A percentile compares a stretch with the other conserved stretches of the same genome.
phyloP scores from a whole-genome alignment of 2,888 invertebrate genomes.

The Tipula vernalis region DNA sequence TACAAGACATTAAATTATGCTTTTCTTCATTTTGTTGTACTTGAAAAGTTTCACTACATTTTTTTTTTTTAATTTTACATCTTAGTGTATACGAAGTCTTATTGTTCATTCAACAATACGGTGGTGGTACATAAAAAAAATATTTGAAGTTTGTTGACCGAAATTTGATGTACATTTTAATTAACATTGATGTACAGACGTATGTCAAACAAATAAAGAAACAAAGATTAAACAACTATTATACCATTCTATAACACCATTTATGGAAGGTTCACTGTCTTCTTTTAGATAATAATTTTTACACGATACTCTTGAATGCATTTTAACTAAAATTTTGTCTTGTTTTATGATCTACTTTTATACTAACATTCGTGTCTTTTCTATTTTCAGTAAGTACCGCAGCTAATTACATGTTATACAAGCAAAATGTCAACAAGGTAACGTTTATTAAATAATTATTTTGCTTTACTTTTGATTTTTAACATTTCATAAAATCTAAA shows the following conservation, averaged over 20 bases:
- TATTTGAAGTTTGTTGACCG: background rate
- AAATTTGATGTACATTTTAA: background rate
- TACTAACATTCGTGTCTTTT: background rate
- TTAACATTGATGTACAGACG: background rate
- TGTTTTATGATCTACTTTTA: background rate
- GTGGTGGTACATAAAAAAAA: background rate
- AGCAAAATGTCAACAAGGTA: background rate
- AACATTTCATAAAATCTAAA: no score
- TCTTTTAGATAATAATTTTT: background rate
- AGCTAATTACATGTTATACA: background rate
- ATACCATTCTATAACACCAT: background rate
- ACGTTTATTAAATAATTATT: background rate
- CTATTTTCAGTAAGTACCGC: background rate
- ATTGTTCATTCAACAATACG: background rate
- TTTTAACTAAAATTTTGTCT: background rate
- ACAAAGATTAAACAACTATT: background rate
- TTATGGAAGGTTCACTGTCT: background rate
- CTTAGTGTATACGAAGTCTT: background rate
- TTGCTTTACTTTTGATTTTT: no score
- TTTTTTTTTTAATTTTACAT: background rate
- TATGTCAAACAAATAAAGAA: background rate
- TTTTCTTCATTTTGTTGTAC: background rate
- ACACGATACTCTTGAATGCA: background rate
- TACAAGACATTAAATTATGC: background rate
- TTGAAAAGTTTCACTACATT: background rate